A percentile compares a stretch with the other conserved stretches of the same genome.
Evolutionary conservation across 2,888 invertebrate genomes (phyloP).

Genomic region (Cantharis rustica): DNA sequence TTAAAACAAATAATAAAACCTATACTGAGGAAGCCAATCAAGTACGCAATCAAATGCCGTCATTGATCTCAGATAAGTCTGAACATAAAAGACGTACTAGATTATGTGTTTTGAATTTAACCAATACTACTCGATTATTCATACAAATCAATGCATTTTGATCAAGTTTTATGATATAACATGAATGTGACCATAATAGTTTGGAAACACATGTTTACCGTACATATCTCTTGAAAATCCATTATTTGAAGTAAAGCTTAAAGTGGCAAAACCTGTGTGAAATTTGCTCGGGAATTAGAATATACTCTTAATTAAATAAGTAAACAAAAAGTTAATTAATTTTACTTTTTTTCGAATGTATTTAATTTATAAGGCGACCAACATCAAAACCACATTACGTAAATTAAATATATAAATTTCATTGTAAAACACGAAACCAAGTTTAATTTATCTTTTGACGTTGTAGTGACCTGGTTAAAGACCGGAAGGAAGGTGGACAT

Average conservation of each 20-base stretch:
- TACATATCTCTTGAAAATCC: neutral
- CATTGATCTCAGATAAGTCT: neutral
- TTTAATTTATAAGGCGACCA: neutral
- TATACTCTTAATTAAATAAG: neutral
- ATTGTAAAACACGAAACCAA: constrained; percentile 15
- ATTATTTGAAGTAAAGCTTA: neutral
- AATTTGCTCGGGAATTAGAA: neutral
- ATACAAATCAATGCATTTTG: neutral
- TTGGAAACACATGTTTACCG: neutral
- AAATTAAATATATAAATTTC: constrained; percentile 9
- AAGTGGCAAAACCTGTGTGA: neutral
- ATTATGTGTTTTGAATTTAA: neutral
- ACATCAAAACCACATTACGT: constrained; percentile 3
- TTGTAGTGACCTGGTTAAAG: constrained; percentile 7
- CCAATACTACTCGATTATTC: neutral
- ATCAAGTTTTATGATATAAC: neutral
- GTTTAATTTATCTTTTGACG: constrained; percentile 22
- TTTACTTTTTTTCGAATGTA: neutral
- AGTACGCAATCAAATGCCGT: neutral
- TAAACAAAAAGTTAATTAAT: neutral
- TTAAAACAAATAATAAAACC: neutral
- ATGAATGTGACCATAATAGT: neutral
- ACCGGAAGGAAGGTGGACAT: constrained; percentile 21
- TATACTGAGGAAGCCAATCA: neutral
- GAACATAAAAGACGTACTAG: neutral